phyloP scores from a whole-genome alignment of 2,888 invertebrate species.

The Dendrolimus pini region DNA sequence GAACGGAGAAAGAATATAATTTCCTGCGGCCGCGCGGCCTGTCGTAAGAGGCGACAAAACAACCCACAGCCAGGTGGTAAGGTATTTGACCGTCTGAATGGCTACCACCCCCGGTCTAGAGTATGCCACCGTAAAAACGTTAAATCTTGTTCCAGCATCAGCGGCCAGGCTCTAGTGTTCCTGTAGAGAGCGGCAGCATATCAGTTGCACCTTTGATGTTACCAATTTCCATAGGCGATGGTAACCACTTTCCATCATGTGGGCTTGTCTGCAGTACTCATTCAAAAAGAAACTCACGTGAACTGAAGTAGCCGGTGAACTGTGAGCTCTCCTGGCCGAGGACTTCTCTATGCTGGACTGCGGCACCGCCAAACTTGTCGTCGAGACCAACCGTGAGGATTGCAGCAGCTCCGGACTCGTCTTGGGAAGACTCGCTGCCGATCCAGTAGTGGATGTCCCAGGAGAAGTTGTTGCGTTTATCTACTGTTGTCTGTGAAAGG shows the following conservation, averaged over 20 bases:
- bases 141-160: background rate
- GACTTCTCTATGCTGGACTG: slow-evolving; percentile 91
- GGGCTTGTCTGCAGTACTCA: background rate
- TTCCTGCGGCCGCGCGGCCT: too few relatives aligned
- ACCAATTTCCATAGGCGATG: background rate
- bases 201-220: background rate
- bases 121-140: background rate
- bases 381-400: slow-evolving; percentile 89
- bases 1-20: too few relatives aligned
- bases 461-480: slow-evolving; percentile 77
- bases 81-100: too few relatives aligned
- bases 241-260: background rate
- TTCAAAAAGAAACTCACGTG: slow-evolving; percentile 50
- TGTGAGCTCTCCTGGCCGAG: slow-evolving; percentile 89
- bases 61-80: too few relatives aligned
- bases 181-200: background rate
- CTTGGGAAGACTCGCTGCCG: slow-evolving; percentile 85
- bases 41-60: too few relatives aligned
- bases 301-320: slow-evolving; percentile 86
- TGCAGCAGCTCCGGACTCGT: slow-evolving; percentile 87
- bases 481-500: slow-evolving; percentile 78
- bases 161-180: background rate
- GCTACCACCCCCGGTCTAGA: background rate
- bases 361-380: slow-evolving; percentile 87
- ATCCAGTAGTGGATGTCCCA: slow-evolving; percentile 95